A percentile compares a stretch with the other conserved stretches of the same genome.
Evolutionary conservation across 2,888 invertebrate species (phyloP).

Genomic region (Cerceris rybyensis): DNA sequence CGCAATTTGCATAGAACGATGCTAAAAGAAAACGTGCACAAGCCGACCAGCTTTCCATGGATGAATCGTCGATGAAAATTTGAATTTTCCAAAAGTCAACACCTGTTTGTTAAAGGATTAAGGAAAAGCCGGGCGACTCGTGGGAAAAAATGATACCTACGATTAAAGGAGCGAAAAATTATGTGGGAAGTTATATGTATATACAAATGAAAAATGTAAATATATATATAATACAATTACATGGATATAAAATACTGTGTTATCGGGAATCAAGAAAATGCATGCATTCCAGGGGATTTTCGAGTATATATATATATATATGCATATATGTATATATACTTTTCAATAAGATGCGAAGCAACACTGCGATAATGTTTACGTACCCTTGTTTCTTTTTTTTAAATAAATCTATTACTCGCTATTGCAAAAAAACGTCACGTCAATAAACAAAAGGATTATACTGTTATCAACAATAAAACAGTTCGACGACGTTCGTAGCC

Average conservation of each 20-base stretch:
- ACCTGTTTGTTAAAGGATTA: neutral
- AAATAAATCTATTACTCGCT: conserved; percentile 40
- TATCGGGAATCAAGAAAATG: conserved; percentile 70
- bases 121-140: conserved; percentile 18
- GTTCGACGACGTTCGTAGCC: conserved; percentile 45
- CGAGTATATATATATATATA: conserved; percentile 42
- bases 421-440: conserved; percentile 35
- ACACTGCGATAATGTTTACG: conserved; percentile 77
- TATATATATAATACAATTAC: conserved; percentile 55
- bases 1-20: conserved; percentile 45
- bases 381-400: conserved; percentile 69
- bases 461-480: conserved; percentile 31
- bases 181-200: conserved; percentile 45
- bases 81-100: neutral
- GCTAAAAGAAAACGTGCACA: conserved; percentile 28
- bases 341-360: conserved; percentile 78
- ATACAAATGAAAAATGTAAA: conserved; percentile 53
- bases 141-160: conserved; percentile 39
- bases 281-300: conserved; percentile 69
- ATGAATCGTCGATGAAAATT: neutral
- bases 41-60: conserved; percentile 28
- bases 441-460: conserved; percentile 25
- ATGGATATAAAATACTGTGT: conserved; percentile 48
- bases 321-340: conserved; percentile 61
- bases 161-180: conserved; percentile 47